Conservation (phyloP, 2,888 invertebrate species). For the Nephrotoma flavescens region DNA sequence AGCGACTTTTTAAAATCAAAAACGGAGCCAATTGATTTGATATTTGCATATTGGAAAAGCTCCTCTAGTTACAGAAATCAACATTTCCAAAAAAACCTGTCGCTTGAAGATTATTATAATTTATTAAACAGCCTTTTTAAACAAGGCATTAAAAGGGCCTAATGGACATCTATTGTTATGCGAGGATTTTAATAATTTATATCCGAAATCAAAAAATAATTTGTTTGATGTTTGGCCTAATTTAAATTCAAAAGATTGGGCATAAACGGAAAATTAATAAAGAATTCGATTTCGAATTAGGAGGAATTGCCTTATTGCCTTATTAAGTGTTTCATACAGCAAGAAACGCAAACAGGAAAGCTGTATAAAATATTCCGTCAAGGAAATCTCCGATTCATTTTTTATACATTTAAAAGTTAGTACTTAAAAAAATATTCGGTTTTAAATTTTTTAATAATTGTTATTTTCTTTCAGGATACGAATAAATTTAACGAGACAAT, state of each 20-base stretch:
- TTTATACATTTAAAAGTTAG: background rate
- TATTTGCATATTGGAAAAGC: background rate
- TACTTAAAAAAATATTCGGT: background rate
- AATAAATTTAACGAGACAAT: background rate
- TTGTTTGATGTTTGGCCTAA: background rate
- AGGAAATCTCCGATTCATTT: background rate
- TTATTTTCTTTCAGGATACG: background rate
- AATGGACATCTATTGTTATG: background rate
- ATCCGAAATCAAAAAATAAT: background rate
- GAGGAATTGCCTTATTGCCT: background rate
- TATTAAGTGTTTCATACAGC: background rate
- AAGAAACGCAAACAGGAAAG: background rate
- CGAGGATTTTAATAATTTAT: background rate
- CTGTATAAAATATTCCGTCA: background rate
- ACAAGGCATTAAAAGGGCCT: background rate
- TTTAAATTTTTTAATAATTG: background rate
- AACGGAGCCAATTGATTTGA: background rate
- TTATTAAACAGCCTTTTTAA: too few relatives aligned
- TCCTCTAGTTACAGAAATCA: background rate
- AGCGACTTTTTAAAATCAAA: background rate
- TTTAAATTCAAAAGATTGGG: background rate
- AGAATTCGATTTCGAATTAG: background rate
- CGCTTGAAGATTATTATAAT: background rate
- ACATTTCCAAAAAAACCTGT: background rate
- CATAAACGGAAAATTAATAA: background rate